Percentiles rank a stretch among this genome's conserved stretches.
These are phyloP conservation scores for Sebastes vulpes DNA, from an alignment of 2,797 vertebrate species.

Conservation along the genomic window DNA sequence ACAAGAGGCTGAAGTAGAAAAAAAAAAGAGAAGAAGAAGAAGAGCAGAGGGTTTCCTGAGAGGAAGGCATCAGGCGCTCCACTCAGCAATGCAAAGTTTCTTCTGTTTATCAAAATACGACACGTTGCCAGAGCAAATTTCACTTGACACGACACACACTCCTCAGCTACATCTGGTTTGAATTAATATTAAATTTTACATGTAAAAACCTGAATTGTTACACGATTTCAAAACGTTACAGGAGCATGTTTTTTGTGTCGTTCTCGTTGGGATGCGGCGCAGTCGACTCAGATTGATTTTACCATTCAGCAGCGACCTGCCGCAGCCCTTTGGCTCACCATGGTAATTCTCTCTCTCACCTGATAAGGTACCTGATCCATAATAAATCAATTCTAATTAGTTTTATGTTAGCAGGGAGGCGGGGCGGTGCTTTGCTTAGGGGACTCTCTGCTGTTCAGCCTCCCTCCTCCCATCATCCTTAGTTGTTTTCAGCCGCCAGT, in stretches of 20 bases:
- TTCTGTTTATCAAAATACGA: conserved; percentile 14
- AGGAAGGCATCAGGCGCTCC: not conserved
- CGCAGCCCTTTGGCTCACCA: conserved; percentile 88
- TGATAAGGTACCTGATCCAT: conserved; percentile 96
- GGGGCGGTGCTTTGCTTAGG: conserved; percentile 69
- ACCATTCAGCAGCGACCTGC: conserved; percentile 90
- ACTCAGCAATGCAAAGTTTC: not conserved
- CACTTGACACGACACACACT: not conserved
- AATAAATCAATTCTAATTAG: conserved; percentile 99
- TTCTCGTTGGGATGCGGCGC: conserved; percentile 33
- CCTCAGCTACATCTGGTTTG: not conserved
- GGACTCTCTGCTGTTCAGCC: conserved; percentile 43
- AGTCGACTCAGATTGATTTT: conserved; percentile 93
- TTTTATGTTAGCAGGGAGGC: conserved; percentile 71
- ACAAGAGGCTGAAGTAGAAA: conserved; percentile 11
- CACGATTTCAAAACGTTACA: not conserved
- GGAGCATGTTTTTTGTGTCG: not conserved
- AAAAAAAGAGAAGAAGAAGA: not conserved
- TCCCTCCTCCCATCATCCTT: conserved; percentile 12
- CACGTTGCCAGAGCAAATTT: not conserved
- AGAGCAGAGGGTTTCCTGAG: not conserved
- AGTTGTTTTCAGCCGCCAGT: conserved; percentile 55
- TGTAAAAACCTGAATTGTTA: not conserved
- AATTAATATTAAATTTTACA: not conserved
- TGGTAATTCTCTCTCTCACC: conserved; percentile 91